These are phyloP conservation scores for Mellilla xanthometata DNA, from an alignment of 2,888 invertebrate species.

Conservation along the genomic window DNA sequence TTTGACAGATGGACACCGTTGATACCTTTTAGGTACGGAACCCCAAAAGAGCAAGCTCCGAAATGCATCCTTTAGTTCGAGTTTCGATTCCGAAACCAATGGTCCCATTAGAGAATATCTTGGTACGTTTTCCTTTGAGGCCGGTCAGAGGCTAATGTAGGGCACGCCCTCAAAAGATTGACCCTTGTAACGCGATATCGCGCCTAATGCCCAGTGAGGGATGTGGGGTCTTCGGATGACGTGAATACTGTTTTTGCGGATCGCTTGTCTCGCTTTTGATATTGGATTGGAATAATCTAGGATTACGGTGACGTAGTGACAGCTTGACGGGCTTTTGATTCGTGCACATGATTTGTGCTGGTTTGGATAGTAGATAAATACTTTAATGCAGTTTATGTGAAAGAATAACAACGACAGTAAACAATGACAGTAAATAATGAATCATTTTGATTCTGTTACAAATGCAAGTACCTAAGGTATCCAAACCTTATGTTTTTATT, in stretches of 20 bases:
- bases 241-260: constrained; percentile 27
- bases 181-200: constrained; percentile 60
- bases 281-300: constrained; percentile 23
- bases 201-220: constrained; percentile 38
- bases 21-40: neutral
- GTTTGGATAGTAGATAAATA: too few species aligned
- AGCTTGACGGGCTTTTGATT: constrained; percentile 14
- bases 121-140: constrained; percentile 62
- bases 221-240: constrained; percentile 29
- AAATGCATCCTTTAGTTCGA: constrained; percentile 18
- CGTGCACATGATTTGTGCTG: constrained; percentile 6
- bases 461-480: too few species aligned
- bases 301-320: constrained; percentile 17
- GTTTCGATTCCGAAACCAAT: constrained; percentile 67
- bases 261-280: constrained; percentile 24
- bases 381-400: too few species aligned
- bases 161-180: constrained; percentile 61
- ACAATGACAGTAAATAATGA: too few species aligned
- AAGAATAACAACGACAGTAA: too few species aligned
- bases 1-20: too few species aligned
- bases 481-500: too few species aligned
- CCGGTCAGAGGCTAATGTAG: constrained; percentile 67
- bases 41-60: constrained; percentile 20
- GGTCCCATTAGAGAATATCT: constrained; percentile 67
- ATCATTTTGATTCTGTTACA: too few species aligned